These are phyloP conservation scores for Cephus pygmeus DNA, from an alignment of 2,888 invertebrate genomes.

Conservation along the genomic window DNA sequence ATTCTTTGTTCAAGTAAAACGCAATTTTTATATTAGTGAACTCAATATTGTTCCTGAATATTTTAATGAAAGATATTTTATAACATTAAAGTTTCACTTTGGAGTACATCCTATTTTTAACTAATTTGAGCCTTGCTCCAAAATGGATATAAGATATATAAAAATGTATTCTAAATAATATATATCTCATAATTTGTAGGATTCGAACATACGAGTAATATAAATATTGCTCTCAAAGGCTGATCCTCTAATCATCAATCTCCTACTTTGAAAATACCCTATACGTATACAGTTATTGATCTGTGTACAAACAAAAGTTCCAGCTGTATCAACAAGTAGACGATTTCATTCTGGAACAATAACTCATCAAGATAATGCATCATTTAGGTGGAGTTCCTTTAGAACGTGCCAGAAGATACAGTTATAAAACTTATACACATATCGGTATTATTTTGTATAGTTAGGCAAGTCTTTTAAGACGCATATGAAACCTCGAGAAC, in stretches of 20 bases:
- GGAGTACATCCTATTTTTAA: neutral
- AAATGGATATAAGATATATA: neutral
- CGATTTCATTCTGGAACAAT: neutral
- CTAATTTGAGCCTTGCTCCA: neutral
- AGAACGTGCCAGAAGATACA: neutral
- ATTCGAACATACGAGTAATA: neutral
- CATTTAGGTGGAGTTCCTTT: neutral
- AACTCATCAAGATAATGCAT: neutral
- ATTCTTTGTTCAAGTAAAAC: neutral
- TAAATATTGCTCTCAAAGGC: neutral
- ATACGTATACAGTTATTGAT: constrained; percentile 16
- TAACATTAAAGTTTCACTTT: neutral
- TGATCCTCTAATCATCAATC: neutral
- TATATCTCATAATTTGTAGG: too few relatives aligned
- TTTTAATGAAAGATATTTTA: neutral
- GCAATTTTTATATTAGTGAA: neutral
- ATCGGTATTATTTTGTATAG: neutral
- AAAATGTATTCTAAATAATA: neutral
- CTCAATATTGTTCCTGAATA: constrained; percentile 17
- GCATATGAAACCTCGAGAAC: neutral
- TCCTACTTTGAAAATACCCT: neutral
- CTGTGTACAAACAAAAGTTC: constrained; percentile 31
- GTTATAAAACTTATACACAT: neutral
- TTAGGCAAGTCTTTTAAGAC: neutral
- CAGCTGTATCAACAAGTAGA: neutral